Percentiles rank a stretch among this genome's conserved stretches.
Conservation (phyloP, 1,140 invertebrate species). For the Temnothorax longispinosus region DNA sequence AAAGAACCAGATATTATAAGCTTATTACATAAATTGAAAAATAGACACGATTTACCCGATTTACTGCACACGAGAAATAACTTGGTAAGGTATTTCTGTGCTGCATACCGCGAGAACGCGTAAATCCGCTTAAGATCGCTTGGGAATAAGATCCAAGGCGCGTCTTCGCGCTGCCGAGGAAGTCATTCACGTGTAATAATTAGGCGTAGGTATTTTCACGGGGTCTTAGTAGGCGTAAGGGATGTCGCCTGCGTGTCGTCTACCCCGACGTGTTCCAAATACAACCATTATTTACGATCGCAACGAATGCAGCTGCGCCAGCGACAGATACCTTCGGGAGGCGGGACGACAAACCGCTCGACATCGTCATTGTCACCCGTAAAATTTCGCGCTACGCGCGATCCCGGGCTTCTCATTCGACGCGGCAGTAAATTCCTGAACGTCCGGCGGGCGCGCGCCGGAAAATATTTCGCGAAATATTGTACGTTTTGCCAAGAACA, state of each 20-base stretch:
- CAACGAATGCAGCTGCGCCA: slow-evolving; percentile 24
- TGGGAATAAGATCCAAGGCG: neutral
- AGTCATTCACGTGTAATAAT: slow-evolving; percentile 43
- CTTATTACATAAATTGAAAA: slow-evolving; percentile 5
- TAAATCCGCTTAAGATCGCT: slow-evolving; percentile 1
- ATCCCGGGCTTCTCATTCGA: neutral
- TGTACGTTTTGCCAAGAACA: slow-evolving; percentile 8
- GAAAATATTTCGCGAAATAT: slow-evolving; percentile 9
- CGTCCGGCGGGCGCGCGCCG: neutral
- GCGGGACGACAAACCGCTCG: neutral
- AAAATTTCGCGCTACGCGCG: slow-evolving; percentile 32
- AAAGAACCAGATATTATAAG: neutral
- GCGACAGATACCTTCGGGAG: neutral
- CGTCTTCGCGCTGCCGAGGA: neutral
- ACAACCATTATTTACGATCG: slow-evolving; percentile 49
- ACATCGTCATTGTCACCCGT: slow-evolving; percentile 25
- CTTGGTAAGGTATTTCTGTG: neutral
- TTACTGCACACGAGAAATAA: neutral
- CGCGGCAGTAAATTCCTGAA: slow-evolving; percentile 13
- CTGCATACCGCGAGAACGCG: neutral
- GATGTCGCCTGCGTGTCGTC: neutral
- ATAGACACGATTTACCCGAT: neutral
- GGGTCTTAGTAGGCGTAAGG: neutral
- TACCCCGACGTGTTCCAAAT: neutral
- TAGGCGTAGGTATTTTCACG: slow-evolving; percentile 39